A percentile compares a stretch with the other conserved stretches of the same genome.
Conservation (phyloP, 2,797 vertebrate genomes). For the Phalanger gymnotis region DNA sequence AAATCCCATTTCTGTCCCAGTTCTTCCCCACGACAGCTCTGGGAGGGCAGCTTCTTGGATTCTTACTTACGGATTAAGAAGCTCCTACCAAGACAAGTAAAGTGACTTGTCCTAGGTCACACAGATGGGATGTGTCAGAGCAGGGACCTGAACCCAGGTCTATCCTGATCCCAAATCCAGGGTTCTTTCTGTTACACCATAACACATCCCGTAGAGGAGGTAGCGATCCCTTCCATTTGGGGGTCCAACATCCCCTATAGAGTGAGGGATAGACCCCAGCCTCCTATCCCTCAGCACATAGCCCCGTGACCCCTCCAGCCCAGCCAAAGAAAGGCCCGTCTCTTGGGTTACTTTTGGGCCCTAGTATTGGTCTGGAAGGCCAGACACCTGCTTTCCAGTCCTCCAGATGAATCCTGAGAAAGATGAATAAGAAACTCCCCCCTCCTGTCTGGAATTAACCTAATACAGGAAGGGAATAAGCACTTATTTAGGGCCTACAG, state of each 20-base stretch:
- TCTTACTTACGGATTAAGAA: not conserved
- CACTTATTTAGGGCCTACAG: not conserved
- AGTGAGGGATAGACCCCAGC: not conserved
- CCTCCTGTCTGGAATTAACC: not conserved
- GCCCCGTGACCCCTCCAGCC: no score
- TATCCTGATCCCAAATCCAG: no score
- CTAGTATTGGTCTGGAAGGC: not conserved
- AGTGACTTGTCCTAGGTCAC: not conserved
- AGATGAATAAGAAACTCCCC: not conserved
- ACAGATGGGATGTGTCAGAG: no score
- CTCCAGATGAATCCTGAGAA: not conserved
- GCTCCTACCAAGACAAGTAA: not conserved
- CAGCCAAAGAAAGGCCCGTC: no score
- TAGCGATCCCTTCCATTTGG: not conserved
- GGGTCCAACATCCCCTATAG: not conserved
- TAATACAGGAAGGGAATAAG: not conserved
- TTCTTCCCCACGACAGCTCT: not conserved
- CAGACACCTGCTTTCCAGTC: not conserved
- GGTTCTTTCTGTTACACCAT: no score
- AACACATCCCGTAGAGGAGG: not conserved
- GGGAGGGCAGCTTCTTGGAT: not conserved
- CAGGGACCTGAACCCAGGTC: not conserved
- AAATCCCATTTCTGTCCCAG: not conserved
- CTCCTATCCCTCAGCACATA: not conserved
- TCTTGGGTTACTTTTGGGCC: not conserved